phyloP scores from a whole-genome alignment of 2,113 vertebrate species.

The Leucopsar rothschildi region DNA sequence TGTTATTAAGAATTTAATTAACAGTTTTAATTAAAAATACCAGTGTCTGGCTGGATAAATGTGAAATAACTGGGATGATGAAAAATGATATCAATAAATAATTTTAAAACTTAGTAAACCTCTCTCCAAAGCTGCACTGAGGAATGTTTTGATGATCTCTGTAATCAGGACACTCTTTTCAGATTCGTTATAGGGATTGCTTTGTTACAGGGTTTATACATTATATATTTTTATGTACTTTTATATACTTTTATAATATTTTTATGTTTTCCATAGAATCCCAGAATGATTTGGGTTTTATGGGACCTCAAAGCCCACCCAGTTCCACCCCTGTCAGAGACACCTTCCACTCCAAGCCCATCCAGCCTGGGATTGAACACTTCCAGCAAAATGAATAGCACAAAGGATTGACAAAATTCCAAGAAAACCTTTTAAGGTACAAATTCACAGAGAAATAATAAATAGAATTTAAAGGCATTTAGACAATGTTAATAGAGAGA shows the following conservation, averaged over 20 bases:
- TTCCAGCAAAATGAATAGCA: neutral
- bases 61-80: neutral
- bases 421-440: neutral
- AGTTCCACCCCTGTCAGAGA: neutral
- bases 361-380: neutral
- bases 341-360: neutral
- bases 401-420: neutral
- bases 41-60: neutral
- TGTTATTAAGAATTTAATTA: slow-evolving; percentile 6
- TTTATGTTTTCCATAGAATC: neutral
- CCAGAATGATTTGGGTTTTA: neutral
- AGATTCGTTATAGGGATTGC: neutral
- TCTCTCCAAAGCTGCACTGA: neutral
- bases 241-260: too few relatives aligned
- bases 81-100: neutral
- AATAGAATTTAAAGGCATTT: neutral
- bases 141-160: neutral
- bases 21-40: neutral
- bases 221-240: too few relatives aligned
- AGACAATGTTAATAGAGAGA: neutral
- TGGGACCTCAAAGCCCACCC: neutral
- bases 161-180: neutral
- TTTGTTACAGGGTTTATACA: neutral
- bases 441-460: neutral
- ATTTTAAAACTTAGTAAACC: neutral